Evolutionary conservation across 2,888 invertebrate species (phyloP).

Genomic region (Balanococcus diminutus): DNA sequence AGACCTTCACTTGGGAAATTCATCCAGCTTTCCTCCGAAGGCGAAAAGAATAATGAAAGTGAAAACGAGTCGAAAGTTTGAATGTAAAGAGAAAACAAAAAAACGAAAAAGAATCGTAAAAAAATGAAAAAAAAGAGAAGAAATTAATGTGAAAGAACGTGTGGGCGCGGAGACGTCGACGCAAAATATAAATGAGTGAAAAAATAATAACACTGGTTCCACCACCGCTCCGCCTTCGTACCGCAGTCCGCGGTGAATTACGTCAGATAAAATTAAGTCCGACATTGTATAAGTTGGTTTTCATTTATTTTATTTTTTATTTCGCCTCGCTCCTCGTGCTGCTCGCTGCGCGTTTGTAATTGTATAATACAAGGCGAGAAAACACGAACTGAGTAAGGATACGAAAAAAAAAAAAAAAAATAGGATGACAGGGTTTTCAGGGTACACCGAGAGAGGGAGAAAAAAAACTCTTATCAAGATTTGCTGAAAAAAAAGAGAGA

Average conservation of each 20-base stretch:
- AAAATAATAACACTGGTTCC: background rate
- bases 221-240: no score
- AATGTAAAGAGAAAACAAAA: no score
- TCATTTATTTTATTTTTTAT: background rate
- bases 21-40: no score
- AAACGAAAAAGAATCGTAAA: background rate
- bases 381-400: background rate
- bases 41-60: no score
- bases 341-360: background rate
- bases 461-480: constrained; percentile 49
- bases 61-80: no score
- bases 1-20: no score
- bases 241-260: constrained; percentile 45
- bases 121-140: background rate
- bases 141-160: background rate
- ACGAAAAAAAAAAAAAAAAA: background rate
- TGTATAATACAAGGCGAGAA: background rate
- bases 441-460: no score
- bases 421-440: background rate
- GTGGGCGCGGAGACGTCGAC: background rate
- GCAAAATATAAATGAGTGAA: background rate
- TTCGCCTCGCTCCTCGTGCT: background rate
- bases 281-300: constrained; percentile 40
- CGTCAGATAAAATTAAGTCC: constrained; percentile 52
- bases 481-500: background rate